Conservation (phyloP, 2,113 vertebrate genomes). For the Hemiprocne comata region DNA sequence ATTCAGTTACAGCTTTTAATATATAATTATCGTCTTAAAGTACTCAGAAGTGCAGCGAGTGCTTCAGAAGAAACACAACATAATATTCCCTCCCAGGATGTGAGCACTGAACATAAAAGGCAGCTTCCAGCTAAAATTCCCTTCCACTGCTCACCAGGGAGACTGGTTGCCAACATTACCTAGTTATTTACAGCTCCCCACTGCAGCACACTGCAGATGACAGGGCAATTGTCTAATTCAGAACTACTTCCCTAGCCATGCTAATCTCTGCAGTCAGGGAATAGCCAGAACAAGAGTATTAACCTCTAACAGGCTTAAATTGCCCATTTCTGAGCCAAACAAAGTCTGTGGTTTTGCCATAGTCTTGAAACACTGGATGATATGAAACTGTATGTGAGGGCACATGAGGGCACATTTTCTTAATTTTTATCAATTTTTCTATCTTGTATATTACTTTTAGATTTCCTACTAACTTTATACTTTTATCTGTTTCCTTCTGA, state of each 20-base stretch:
- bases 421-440: neutral
- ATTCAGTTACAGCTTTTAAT: neutral
- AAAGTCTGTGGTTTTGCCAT: fast-evolving
- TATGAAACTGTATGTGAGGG: neutral
- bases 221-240: neutral
- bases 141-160: neutral
- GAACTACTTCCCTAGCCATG: neutral
- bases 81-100: neutral
- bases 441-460: neutral
- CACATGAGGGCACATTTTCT: neutral
- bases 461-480: neutral
- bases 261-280: neutral
- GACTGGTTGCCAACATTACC: neutral
- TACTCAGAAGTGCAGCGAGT: neutral
- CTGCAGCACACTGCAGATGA: neutral
- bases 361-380: neutral
- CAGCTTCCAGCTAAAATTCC: neutral
- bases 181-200: neutral
- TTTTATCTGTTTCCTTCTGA: neutral
- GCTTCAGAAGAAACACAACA: neutral
- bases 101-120: neutral
- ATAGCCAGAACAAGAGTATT: neutral
- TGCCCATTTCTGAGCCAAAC: neutral
- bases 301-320: neutral
- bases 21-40: neutral